A percentile compares a stretch with the other conserved stretches of the same genome.
Evolutionary conservation across 2,888 invertebrate species (phyloP).

Genomic region (Neoitamus cyanurus): DNA sequence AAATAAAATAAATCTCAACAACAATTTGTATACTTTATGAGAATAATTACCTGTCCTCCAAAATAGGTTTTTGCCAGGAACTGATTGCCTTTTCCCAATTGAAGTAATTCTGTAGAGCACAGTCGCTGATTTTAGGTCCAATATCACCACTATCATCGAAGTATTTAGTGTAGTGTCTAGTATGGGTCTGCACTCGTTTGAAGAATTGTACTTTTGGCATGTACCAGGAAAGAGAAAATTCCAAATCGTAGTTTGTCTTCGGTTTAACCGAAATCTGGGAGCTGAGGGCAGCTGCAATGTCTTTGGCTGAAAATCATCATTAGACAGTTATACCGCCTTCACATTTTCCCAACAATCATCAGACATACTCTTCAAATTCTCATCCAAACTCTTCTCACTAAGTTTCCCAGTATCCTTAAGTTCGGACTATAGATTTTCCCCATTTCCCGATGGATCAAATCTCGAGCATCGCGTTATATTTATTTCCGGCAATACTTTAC

Average conservation of each 20-base stretch:
- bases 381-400: constrained; percentile 61
- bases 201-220: constrained; percentile 89
- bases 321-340: background rate
- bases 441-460: constrained; percentile 77
- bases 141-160: constrained; percentile 79
- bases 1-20: background rate
- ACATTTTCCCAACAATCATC: background rate
- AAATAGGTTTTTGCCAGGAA: constrained; percentile 86
- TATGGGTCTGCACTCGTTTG: constrained; percentile 74
- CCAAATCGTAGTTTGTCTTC: constrained; percentile 68
- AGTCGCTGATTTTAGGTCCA: constrained; percentile 79
- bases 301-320: constrained; percentile 68
- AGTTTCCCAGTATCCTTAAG: constrained; percentile 78
- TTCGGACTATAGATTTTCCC: constrained; percentile 80
- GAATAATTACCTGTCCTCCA: constrained; percentile 76
- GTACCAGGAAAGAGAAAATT: constrained; percentile 89
- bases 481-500: constrained; percentile 65
- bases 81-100: constrained; percentile 87
- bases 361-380: constrained; percentile 61
- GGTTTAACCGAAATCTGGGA: constrained; percentile 72
- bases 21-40: background rate
- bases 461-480: constrained; percentile 71
- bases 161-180: constrained; percentile 84
- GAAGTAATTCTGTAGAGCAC: constrained; percentile 80
- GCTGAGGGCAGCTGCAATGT: constrained; percentile 79